Conservation (phyloP, 2,888 invertebrate genomes). For the Drosophila borborema region DNA sequence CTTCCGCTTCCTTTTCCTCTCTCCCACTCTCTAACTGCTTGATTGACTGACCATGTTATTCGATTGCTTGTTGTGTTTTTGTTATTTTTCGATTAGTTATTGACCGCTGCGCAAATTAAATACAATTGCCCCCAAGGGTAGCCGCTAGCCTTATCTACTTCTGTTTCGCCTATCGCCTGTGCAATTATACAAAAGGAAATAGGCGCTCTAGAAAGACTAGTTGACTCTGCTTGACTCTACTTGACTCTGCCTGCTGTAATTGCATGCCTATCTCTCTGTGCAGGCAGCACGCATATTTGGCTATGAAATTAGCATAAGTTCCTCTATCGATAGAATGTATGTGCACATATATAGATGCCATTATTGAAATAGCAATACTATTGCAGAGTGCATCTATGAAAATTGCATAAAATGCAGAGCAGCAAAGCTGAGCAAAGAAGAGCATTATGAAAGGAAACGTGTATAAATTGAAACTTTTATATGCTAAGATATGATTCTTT, state of each 20-base stretch:
- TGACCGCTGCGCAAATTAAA: slow-evolving; percentile 66
- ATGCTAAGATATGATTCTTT: too few species aligned
- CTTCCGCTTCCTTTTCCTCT: background rate
- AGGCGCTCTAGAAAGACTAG: slow-evolving; percentile 10
- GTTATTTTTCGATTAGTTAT: slow-evolving; percentile 68
- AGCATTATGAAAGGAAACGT: background rate
- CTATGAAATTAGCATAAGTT: slow-evolving; percentile 42
- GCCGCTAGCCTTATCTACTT: slow-evolving; percentile 1
- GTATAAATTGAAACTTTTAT: background rate
- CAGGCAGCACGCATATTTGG: slow-evolving; percentile 54
- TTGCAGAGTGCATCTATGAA: background rate
- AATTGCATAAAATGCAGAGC: background rate
- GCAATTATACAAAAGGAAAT: slow-evolving; percentile 20
- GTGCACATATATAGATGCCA: slow-evolving; percentile 8
- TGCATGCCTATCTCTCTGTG: slow-evolving; percentile 45
- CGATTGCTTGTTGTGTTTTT: slow-evolving; percentile 69
- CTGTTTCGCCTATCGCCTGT: background rate
- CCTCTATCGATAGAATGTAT: background rate
- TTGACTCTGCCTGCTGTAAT: slow-evolving; percentile 21
- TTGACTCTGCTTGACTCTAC: background rate
- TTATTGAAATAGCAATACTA: slow-evolving; percentile 9
- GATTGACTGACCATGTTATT: slow-evolving; percentile 53
- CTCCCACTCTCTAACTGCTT: slow-evolving; percentile 5
- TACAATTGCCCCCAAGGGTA: slow-evolving; percentile 50
- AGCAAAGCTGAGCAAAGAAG: background rate